Evolutionary conservation across 2,113 vertebrate genomes (phyloP).

Genomic region (Mus musculus): DNA sequence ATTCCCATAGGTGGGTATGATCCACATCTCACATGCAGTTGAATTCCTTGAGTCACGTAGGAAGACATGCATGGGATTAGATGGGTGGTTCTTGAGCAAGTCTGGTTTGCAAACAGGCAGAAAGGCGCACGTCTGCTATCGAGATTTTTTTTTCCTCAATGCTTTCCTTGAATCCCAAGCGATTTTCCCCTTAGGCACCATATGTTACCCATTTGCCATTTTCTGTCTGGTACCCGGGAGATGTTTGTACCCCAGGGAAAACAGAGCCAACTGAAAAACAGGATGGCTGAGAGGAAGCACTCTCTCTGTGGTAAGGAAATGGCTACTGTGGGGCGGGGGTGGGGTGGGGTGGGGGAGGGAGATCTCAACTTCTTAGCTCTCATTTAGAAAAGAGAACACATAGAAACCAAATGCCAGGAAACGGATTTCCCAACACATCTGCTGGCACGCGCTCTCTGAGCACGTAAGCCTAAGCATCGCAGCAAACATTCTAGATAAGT

Average conservation of each 20-base stretch:
- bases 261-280: background rate
- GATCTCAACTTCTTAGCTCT: background rate
- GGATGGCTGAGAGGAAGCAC: background rate
- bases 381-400: background rate
- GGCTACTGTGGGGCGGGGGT: too few species aligned
- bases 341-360: background rate
- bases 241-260: background rate
- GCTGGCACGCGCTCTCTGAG: background rate
- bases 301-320: background rate
- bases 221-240: conserved; percentile 14
- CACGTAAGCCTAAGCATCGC: background rate
- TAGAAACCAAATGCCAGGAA: background rate
- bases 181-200: background rate
- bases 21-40: background rate
- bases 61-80: background rate
- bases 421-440: background rate
- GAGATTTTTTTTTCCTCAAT: background rate
- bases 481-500: background rate
- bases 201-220: background rate
- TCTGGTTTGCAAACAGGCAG: too few species aligned
- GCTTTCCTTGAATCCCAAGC: background rate
- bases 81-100: background rate
- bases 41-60: background rate
- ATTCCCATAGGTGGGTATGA: background rate
- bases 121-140: background rate